These are phyloP conservation scores for Calliopsis andreniformis DNA, from an alignment of 1,140 invertebrate genomes.

Conservation along the genomic window DNA sequence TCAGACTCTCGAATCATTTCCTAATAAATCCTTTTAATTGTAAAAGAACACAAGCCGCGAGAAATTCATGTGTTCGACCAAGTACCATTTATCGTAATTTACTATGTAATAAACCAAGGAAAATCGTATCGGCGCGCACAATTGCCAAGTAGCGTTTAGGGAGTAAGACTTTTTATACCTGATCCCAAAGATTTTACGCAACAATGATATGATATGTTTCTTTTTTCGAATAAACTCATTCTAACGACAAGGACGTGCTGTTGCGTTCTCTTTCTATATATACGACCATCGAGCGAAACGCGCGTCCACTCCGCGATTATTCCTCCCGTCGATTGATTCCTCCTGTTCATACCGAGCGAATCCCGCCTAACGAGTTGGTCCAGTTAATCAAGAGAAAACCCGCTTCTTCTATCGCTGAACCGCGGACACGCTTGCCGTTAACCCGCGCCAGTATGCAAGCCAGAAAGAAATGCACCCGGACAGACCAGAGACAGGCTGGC, in stretches of 20 bases:
- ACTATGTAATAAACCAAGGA: background rate
- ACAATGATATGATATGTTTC: constrained; percentile 58
- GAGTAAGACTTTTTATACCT: constrained; percentile 71
- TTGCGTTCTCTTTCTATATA: constrained; percentile 14
- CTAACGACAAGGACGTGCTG: constrained; percentile 53
- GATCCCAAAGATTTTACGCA: constrained; percentile 70
- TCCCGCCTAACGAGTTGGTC: constrained; percentile 31
- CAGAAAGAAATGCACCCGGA: constrained; percentile 36
- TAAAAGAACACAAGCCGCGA: background rate
- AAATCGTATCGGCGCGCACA: background rate
- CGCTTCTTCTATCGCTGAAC: constrained; percentile 21
- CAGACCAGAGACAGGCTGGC: constrained; percentile 23
- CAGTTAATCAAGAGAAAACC: constrained; percentile 29
- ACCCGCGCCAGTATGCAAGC: constrained; percentile 12
- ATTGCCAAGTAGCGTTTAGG: constrained; percentile 52
- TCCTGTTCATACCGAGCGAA: constrained; percentile 10
- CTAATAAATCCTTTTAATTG: background rate
- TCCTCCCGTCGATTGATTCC: background rate
- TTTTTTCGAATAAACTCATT: constrained; percentile 69
- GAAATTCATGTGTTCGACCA: background rate
- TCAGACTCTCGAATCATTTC: background rate
- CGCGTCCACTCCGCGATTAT: background rate
- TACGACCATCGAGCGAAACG: background rate
- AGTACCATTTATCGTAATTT: too few relatives aligned
- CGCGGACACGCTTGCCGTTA: constrained; percentile 44